Base-by-base conservation (phyloP, 2,113 vertebrate genomes). In the Scartelaos histophorus region DNA sequence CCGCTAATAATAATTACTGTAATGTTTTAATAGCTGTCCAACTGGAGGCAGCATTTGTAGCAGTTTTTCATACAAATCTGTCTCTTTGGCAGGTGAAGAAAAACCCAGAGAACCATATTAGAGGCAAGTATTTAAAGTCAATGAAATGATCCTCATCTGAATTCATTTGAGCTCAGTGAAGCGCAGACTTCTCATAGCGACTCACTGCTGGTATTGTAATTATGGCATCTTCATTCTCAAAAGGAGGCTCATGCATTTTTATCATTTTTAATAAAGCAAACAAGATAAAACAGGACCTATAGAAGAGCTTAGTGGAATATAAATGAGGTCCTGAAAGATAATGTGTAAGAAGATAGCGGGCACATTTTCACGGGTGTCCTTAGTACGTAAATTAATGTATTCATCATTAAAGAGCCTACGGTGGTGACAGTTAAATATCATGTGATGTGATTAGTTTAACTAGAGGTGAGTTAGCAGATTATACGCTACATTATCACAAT, bases 1-100 rank as follows among this genome's bases (percentile, higher is more conserved):
- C 29, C 29, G 2, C 90, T 90, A 91, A 92, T 90, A 89, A 88
- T 82, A 88, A 88, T 89, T 91, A 82, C 87, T 83, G 81, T 87
- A 90, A 76, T 85, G 79, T 89, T 89, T 86, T 82, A 84, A 88
- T 87, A 90, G 80, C 83, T 71, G 89, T 89, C 87, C 83, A 75
- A 91, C 86, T 82, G 79, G 71, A 54, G 76, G 83, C 58, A 61
- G 85, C 68, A 64, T 66, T 77, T 86, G 77, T 58, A 62, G 68
- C 25, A 6, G 72, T 81, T 88, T 78, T 83, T 80, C 76, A 85
- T 75, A 75, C 75, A 81, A 80, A 75, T 43, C 65, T 13, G 69
- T 76, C n/a, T 65, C 56, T 38, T 19, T 61, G 76, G 46, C 81
- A 71, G 71, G 73, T 69, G 77, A 24, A 73, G 66, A 64, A 80